Evolutionary conservation across 2,888 invertebrate species (phyloP), one percentile per base, ranked within the genome.

Genomic region (Parnassius orleans): DNA sequence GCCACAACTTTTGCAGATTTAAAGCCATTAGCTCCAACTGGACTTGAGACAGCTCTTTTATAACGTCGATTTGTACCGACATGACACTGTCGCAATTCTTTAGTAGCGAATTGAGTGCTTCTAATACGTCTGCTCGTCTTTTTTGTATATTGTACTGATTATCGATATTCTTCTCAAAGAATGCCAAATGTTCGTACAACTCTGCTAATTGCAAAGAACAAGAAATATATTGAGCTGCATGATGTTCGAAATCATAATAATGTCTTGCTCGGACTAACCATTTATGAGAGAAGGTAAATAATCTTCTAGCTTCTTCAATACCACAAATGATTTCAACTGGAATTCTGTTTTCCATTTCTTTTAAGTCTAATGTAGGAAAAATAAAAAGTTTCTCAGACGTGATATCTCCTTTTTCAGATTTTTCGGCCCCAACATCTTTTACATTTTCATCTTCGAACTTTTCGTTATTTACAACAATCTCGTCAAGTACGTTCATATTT

Each of bases 81-180:
- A 88, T 86, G n/a, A 81, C 83, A 64, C 83, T 86, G 62, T 89
- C 89, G 69, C 89, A 86, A 0, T 83, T 85, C 73, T 92, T 92
- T 50, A 94, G 75, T 66, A 94, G 77, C 0, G 91, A 86, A 72
- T 93, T 93, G 0, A 94, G 77, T 0, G 92, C 90, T 74, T 94
- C 94, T 19, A 94, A 75, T 19, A 93, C 92, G 57, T 94, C 93
- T 1, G 93, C 93, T 19, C 94, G 82, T 53, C 93, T 84, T 75
- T 93, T 93, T 69, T 94, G 94, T 24, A 94, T 90, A 65, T 83
- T 90, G 72, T 94, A 94, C 68, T 90, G 90, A 65, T 82, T 84
- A 65, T 95, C 95, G 51, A 94, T 87, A 74, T 94, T 94, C 48
- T 92, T 86, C 79, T 96, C 96, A 82, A 95, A 96, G 78, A 95